Conservation (phyloP, 2,888 invertebrate species). For the Spodoptera exigua region DNA sequence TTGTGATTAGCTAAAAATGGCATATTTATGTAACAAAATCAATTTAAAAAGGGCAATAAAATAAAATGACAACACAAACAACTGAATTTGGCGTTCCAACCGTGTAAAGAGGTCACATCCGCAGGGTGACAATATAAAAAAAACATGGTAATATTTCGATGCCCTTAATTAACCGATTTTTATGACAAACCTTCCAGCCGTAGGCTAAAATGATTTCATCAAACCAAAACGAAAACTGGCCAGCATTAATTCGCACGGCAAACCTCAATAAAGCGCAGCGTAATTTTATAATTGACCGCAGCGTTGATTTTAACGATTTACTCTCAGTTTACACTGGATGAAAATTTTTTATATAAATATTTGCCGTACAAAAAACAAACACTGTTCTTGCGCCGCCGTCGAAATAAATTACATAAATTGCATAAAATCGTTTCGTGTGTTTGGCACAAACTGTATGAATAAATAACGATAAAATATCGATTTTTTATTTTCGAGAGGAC, state of each 20-base stretch:
- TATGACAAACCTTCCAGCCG: background rate
- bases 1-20: too few relatives aligned
- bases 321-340: slow-evolving; percentile 43
- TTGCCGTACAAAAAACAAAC: slow-evolving; percentile 60
- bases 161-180: background rate
- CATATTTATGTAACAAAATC: too few relatives aligned
- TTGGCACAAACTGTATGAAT: slow-evolving; percentile 53
- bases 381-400: slow-evolving; percentile 41
- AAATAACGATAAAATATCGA: slow-evolving; percentile 45
- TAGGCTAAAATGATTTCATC: slow-evolving; percentile 13
- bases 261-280: slow-evolving; percentile 52
- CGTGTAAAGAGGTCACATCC: too few relatives aligned
- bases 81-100: too few relatives aligned
- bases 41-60: too few relatives aligned
- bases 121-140: background rate
- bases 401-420: slow-evolving; percentile 65
- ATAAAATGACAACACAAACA: too few relatives aligned
- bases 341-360: slow-evolving; percentile 68
- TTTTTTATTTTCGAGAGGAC: slow-evolving; percentile 43
- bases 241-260: slow-evolving; percentile 51
- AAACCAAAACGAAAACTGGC: slow-evolving; percentile 31
- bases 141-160: background rate
- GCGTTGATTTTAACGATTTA: slow-evolving; percentile 65
- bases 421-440: slow-evolving; percentile 58
- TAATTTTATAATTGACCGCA: slow-evolving; percentile 65